These are phyloP conservation scores for Tachuris rubrigastra DNA, from an alignment of 2,113 vertebrate genomes.

Conservation along the genomic window DNA sequence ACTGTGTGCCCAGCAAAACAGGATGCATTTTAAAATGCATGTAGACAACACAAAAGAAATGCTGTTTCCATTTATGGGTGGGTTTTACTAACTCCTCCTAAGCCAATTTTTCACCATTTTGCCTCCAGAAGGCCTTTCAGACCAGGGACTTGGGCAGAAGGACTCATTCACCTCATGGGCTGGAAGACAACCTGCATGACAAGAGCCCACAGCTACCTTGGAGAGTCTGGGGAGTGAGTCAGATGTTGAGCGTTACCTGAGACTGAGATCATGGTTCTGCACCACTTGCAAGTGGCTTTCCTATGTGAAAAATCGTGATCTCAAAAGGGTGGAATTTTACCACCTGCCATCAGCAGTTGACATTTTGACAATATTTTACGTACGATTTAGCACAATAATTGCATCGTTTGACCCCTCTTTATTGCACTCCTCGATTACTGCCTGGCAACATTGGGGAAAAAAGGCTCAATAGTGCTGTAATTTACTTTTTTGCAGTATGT, in stretches of 20 bases:
- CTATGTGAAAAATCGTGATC: neutral
- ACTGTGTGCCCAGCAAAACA: rapidly evolving
- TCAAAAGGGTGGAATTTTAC: neutral
- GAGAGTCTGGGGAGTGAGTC: too few species aligned
- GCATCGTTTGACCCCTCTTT: neutral
- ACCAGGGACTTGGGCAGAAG: neutral
- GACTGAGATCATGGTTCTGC: neutral
- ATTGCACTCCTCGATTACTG: neutral
- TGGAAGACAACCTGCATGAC: neutral
- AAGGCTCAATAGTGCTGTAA: neutral
- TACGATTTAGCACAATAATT: slow-evolving; percentile 17
- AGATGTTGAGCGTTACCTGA: neutral
- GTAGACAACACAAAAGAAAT: neutral
- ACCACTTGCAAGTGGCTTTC: neutral
- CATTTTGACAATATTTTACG: neutral
- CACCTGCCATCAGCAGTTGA: neutral
- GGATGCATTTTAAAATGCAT: rapidly evolving
- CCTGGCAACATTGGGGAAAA: neutral
- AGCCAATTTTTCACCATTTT: neutral
- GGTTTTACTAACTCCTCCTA: neutral
- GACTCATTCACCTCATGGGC: rapidly evolving
- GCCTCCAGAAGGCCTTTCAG: neutral
- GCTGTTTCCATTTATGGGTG: rapidly evolving
- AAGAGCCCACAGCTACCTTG: neutral
- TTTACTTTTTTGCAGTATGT: neutral